Percentiles rank a stretch among this genome's conserved stretches.
phyloP scores from a whole-genome alignment of 2,888 invertebrate species.

The Clitarchus hookeri region DNA sequence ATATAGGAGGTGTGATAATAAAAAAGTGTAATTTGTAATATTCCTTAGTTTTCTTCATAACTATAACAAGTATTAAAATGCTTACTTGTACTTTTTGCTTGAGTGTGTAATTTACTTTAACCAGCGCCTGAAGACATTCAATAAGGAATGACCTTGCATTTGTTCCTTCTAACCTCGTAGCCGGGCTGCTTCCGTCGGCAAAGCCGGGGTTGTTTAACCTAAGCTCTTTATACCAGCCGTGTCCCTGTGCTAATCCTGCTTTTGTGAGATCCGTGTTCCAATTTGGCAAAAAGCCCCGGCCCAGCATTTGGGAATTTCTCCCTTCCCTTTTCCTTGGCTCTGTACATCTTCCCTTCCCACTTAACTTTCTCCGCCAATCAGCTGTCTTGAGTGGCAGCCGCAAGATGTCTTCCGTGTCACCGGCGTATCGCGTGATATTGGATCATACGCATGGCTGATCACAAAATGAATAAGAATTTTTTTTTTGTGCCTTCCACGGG shows the following conservation, averaged over 20 bases:
- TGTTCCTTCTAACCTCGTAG: no score
- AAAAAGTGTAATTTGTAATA: no score
- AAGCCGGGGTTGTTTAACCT: background rate
- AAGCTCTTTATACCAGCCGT: background rate
- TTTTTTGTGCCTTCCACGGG: background rate
- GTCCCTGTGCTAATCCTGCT: background rate
- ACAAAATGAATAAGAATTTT: background rate
- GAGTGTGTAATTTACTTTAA: no score
- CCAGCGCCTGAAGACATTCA: no score
- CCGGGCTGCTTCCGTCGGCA: background rate
- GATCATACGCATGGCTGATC: constrained; percentile 21
- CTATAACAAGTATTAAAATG: no score
- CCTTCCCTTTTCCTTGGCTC: background rate
- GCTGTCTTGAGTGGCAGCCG: background rate
- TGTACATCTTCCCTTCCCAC: background rate
- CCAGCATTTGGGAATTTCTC: background rate
- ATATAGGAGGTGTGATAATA: no score
- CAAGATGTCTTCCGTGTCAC: constrained; percentile 11
- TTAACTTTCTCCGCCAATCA: background rate
- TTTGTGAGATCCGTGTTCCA: constrained; percentile 9
- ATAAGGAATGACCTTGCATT: no score
- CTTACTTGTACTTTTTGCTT: no score
- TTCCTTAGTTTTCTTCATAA: no score
- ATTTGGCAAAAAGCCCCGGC: background rate
- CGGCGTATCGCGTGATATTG: constrained; percentile 4